Conservation (phyloP, 2,888 invertebrate genomes). For the Acrocyrtus sp. region DNA sequence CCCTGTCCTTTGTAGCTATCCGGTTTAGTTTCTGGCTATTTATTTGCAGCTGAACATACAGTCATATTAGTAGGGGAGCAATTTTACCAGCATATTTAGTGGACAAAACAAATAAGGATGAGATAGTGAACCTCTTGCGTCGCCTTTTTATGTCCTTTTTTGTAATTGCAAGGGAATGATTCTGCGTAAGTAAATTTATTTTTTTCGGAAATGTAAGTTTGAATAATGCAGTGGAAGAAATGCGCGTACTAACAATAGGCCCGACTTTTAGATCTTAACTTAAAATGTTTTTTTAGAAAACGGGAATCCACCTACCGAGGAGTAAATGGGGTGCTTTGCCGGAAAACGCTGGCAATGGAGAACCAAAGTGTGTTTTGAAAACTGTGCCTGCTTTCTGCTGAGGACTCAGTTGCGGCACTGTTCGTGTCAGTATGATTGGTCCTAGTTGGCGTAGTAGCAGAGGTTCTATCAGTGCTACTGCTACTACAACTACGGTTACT, state of each 20-base stretch:
- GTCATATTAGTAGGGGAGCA: slow-evolving; percentile 49
- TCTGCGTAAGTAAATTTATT: background rate
- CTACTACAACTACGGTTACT: too few relatives aligned
- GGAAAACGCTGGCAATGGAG: slow-evolving; percentile 63
- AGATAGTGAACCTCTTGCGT: slow-evolving; percentile 48
- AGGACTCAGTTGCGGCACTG: background rate
- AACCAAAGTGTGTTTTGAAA: slow-evolving; percentile 63
- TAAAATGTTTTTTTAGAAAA: slow-evolving; percentile 10
- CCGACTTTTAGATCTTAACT: too few relatives aligned
- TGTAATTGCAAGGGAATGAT: background rate
- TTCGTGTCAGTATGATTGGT: background rate
- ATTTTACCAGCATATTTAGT: slow-evolving; percentile 35
- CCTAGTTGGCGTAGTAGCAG: too few relatives aligned
- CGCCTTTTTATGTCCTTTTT: slow-evolving; percentile 11
- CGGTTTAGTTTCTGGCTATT: too few relatives aligned
- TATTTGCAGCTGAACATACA: too few relatives aligned
- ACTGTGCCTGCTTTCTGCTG: slow-evolving; percentile 43
- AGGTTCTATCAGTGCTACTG: slow-evolving; percentile 20
- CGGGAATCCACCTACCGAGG: slow-evolving; percentile 58
- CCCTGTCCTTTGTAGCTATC: too few relatives aligned
- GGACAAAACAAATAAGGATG: background rate
- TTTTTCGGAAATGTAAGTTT: background rate
- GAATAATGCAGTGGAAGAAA: background rate
- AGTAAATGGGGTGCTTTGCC: slow-evolving; percentile 61
- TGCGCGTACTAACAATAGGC: background rate